A percentile compares a stretch with the other conserved stretches of the same genome.
phyloP scores from a whole-genome alignment of 2,797 vertebrate species.

The Leucoraja ocellata region DNA sequence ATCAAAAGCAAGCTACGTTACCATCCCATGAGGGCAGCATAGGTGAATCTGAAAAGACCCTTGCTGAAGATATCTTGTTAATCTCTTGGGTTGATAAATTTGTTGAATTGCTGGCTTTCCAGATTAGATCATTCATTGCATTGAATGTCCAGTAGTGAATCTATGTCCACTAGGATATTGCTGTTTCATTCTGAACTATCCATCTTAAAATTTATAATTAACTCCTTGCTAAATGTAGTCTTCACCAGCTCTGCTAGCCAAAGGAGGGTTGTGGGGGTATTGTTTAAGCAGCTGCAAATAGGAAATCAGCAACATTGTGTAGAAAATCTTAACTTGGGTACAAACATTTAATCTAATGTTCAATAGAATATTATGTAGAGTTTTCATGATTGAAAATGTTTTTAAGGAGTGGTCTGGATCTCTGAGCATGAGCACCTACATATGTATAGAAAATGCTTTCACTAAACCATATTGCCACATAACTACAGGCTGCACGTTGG shows the following conservation, averaged over 20 bases:
- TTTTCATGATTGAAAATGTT: slow-evolving; percentile 23
- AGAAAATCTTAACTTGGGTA: neutral
- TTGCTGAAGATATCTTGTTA: neutral
- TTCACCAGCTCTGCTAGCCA: neutral
- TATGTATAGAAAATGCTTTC: slow-evolving; percentile 86
- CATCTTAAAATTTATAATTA: neutral
- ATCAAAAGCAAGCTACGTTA: neutral
- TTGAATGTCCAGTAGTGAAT: neutral
- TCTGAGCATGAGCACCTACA: slow-evolving; percentile 83
- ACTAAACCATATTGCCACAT: slow-evolving; percentile 84
- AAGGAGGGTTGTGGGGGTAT: neutral
- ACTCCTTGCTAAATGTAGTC: neutral
- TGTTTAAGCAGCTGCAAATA: neutral
- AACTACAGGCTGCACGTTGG: slow-evolving; percentile 28
- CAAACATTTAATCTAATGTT: neutral
- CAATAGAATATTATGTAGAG: slow-evolving; percentile 7
- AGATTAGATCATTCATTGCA: neutral
- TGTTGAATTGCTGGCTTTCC: slow-evolving; percentile 1
- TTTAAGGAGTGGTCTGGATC: slow-evolving; percentile 80
- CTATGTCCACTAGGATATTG: neutral
- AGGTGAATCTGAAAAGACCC: slow-evolving; percentile 14
- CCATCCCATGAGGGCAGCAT: neutral
- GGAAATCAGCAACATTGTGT: neutral
- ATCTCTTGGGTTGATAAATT: neutral
- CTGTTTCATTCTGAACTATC: neutral